Conservation (phyloP, 64 coral and sea anemone species). For the Pocillopora damicornis region DNA sequence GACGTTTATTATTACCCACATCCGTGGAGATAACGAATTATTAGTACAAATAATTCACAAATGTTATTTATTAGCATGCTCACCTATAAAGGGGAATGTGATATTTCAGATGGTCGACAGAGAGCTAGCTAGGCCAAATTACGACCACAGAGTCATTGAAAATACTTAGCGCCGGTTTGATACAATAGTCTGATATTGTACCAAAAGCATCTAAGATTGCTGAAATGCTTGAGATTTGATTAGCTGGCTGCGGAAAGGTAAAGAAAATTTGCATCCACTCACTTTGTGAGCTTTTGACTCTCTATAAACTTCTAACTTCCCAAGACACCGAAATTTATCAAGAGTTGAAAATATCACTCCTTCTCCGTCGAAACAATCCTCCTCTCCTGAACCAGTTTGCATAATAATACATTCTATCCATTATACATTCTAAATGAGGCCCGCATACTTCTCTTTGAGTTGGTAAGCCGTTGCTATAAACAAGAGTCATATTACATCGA, state of each 20-base stretch:
- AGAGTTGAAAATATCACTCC: not conserved
- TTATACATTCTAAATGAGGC: not conserved
- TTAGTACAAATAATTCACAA: not conserved
- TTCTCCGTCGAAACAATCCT: not conserved
- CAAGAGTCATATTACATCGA: not conserved
- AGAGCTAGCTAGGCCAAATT: not conserved
- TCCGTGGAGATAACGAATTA: slow-evolving; percentile 42
- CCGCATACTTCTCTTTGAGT: not conserved
- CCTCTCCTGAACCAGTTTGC: not conserved
- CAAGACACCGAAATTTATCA: no score
- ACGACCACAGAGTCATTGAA: not conserved
- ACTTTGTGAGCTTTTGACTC: no score
- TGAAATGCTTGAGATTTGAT: no score
- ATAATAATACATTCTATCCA: not conserved
- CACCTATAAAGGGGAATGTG: not conserved
- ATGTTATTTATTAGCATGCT: not conserved
- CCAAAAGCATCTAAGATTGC: no score
- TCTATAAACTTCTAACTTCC: no score
- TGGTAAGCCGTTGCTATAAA: slow-evolving; percentile 15
- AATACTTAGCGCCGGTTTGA: not conserved
- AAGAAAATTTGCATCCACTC: no score
- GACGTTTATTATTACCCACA: slow-evolving; percentile 56
- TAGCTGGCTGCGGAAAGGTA: no score
- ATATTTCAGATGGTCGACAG: no score
- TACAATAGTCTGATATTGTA: not conserved